Evolutionary conservation across 2,113 vertebrate species (phyloP), one percentile per base, ranked within the genome.

Genomic region (Aplodontia rufa): DNA sequence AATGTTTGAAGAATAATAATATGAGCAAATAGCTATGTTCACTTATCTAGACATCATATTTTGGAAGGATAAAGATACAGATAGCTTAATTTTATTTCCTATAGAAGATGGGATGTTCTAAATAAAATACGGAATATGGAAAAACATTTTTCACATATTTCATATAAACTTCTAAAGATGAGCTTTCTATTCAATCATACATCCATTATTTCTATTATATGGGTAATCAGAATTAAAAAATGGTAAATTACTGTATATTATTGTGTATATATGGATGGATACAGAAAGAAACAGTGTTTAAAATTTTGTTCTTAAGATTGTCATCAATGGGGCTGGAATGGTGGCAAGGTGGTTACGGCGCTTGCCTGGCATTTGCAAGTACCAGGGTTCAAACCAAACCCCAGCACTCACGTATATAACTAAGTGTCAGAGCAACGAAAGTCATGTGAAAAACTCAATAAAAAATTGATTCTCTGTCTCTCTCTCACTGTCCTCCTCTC

Each of bases 241-340:
- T 53, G 78, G 12, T 66, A 86, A 66, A 40, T 80, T 37, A 87
- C 2, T 6, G 40, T 58, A 58, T 42, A 66, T 47, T 58, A 35
- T 51, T 2, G 22, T 45, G 14, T 19, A 51, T 32, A 24, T 10
- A 47, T 49, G 9, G 13, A 20, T 68, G 76, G 28, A 49, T 76
- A 69, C 10, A 76, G 4, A 4, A 49, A 64, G 55, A 24, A 58
- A 58, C 24, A 58, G 22, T 30, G 72, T 78, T 53, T 53, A 11
- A 79, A 95, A 78, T 12, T 86, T 64, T 49, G 51, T 81, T 87
- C 49, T n/a, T 60, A 93, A 90, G 47, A 14, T 47, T 79, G n/a
- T n/a, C n/a, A n/a, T n/a, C n/a, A n/a, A n/a, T n/a, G n/a, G n/a
- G n/a, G n/a, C n/a, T n/a, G n/a, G n/a, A n/a, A n/a, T n/a, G n/a